Percentiles rank a stretch among this genome's conserved stretches.
These are phyloP conservation scores for Drosophila antonietae DNA, from an alignment of 2,888 invertebrate genomes.

Conservation along the genomic window DNA sequence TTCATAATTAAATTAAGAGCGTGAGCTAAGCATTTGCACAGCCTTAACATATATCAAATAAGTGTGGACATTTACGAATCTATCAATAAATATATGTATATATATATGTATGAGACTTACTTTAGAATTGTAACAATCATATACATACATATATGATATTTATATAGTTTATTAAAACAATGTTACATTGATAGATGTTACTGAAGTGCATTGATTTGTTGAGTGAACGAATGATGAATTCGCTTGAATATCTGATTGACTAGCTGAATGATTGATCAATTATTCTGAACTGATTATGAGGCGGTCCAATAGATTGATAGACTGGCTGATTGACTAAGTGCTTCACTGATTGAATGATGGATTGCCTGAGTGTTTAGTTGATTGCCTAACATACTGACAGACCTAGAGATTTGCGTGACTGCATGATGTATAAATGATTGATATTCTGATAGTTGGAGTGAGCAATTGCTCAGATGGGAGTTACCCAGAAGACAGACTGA, in stretches of 20 bases:
- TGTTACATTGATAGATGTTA: background rate
- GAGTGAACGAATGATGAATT: background rate
- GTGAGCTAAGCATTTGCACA: slow-evolving; percentile 15
- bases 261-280: too few species aligned
- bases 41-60: background rate
- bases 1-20: slow-evolving; percentile 73
- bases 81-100: background rate
- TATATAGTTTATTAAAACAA: background rate
- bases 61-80: background rate
- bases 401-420: too few species aligned
- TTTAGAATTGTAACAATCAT: background rate
- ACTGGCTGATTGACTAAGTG: background rate
- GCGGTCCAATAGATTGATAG: too few species aligned
- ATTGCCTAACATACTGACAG: too few species aligned
- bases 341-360: background rate
- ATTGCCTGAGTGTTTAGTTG: background rate
- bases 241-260: background rate
- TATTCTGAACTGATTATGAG: too few species aligned
- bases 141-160: background rate
- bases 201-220: background rate
- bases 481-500: too few species aligned
- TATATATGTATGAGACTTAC: background rate
- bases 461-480: too few species aligned
- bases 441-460: too few species aligned
- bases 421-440: background rate